These are phyloP conservation scores for Ganaspis sp. DNA, from an alignment of 1,140 invertebrate genomes.

Conservation along the genomic window DNA sequence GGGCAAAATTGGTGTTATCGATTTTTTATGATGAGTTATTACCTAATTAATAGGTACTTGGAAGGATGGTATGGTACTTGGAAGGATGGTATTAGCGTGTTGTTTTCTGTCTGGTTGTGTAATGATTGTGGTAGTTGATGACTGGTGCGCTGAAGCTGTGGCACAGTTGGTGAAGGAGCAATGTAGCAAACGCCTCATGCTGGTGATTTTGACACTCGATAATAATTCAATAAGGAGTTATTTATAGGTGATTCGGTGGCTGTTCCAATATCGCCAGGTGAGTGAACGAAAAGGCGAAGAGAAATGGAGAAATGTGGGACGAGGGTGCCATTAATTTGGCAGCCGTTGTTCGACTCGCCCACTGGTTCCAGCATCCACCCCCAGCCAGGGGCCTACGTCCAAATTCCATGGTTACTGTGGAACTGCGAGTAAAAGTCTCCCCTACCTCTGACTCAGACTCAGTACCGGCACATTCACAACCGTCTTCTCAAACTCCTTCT, in stretches of 20 bases:
- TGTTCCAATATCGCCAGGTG: slow-evolving; percentile 55
- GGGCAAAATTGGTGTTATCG: no score
- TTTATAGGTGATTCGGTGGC: slow-evolving; percentile 58
- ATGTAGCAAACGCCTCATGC: slow-evolving; percentile 8
- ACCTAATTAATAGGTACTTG: no score
- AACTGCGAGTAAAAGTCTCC: slow-evolving; percentile 57
- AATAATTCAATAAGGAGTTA: slow-evolving; percentile 58
- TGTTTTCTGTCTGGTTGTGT: no score
- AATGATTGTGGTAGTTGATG: no score
- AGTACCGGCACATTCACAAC: background rate
- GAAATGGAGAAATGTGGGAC: slow-evolving; percentile 60
- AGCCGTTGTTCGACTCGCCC: slow-evolving; percentile 61
- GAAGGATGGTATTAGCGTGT: no score
- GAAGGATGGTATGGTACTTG: no score
- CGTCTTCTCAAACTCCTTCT: slow-evolving; percentile 32
- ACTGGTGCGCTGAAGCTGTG: no score
- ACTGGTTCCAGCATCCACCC: slow-evolving; percentile 40
- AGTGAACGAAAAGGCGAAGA: slow-evolving; percentile 45
- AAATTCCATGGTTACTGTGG: slow-evolving; percentile 53
- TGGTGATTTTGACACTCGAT: slow-evolving; percentile 27
- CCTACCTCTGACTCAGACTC: background rate
- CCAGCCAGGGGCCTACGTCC: slow-evolving; percentile 46
- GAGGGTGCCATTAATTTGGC: slow-evolving; percentile 59
- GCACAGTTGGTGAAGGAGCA: background rate
- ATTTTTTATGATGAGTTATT: no score